These are phyloP conservation scores for Helogale parvula DNA, from an alignment of 2,113 vertebrate species.

Conservation along the genomic window DNA sequence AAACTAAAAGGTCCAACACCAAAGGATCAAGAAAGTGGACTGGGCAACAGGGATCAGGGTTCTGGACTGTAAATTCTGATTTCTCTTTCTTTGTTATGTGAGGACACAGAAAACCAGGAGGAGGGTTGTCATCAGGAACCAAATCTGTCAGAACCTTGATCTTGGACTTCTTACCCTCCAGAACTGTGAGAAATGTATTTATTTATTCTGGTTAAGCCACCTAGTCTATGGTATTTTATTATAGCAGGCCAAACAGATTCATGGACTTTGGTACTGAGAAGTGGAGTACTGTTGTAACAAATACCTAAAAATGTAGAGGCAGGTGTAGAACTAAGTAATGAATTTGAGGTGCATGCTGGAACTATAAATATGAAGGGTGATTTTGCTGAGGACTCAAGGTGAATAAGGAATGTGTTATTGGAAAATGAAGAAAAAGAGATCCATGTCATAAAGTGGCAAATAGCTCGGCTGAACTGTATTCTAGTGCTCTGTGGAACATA, in stretches of 20 bases:
- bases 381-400: neutral
- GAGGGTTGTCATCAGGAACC: neutral
- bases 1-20: neutral
- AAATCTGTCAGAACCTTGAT: neutral
- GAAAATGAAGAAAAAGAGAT: neutral
- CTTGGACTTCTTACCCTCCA: neutral
- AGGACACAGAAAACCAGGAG: neutral
- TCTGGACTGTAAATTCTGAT: neutral
- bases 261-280: neutral
- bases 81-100: neutral
- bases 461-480: neutral
- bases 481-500: neutral
- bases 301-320: neutral
- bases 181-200: neutral
- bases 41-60: neutral
- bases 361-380: neutral
- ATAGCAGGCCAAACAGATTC: neutral
- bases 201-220: neutral
- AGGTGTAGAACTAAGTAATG: neutral
- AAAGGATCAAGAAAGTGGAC: neutral
- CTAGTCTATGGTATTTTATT: neutral
- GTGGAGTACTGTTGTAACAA: neutral
- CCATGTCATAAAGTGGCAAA: neutral
- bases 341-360: neutral
- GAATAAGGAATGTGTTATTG: neutral